Conservation (phyloP, 2,113 vertebrate species). For the Seriola aureovittata region DNA sequence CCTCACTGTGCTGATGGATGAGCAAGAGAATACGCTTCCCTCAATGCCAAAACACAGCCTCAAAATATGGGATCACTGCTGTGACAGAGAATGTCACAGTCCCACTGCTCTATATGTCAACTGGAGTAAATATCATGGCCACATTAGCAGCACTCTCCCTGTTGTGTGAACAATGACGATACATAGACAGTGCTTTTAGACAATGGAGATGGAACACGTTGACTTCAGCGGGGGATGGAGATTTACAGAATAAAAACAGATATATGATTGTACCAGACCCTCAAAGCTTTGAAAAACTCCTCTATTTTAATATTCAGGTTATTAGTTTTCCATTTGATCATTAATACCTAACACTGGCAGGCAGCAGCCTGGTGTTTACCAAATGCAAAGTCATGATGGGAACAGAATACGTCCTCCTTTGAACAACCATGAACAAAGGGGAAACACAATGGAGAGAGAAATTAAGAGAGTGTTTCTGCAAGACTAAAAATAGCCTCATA, state of each 20-base stretch:
- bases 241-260: not conserved
- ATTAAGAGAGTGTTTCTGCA: slow-evolving; percentile 51
- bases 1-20: slow-evolving; percentile 62
- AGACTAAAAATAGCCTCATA: slow-evolving; percentile 57
- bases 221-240: not conserved
- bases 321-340: slow-evolving; percentile 6
- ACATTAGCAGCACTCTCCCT: slow-evolving; percentile 51
- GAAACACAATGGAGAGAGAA: slow-evolving; percentile 75
- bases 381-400: slow-evolving; percentile 28
- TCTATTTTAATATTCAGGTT: slow-evolving; percentile 14
- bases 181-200: slow-evolving; percentile 14
- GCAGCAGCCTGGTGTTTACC: slow-evolving; percentile 8
- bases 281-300: not conserved
- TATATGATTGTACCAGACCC: not conserved
- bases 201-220: not conserved
- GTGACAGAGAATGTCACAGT: slow-evolving; percentile 65
- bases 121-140: slow-evolving; percentile 61
- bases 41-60: slow-evolving; percentile 64
- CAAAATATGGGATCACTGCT: slow-evolving; percentile 60
- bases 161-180: slow-evolving; percentile 49
- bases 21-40: slow-evolving; percentile 45
- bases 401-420: slow-evolving; percentile 77
- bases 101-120: slow-evolving; percentile 60
- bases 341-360: not conserved
- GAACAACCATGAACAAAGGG: slow-evolving; percentile 71